Evolutionary conservation across 2,797 vertebrate genomes (phyloP), one percentile per base, ranked within the genome.

Genomic region (Cottoperca gobio): DNA sequence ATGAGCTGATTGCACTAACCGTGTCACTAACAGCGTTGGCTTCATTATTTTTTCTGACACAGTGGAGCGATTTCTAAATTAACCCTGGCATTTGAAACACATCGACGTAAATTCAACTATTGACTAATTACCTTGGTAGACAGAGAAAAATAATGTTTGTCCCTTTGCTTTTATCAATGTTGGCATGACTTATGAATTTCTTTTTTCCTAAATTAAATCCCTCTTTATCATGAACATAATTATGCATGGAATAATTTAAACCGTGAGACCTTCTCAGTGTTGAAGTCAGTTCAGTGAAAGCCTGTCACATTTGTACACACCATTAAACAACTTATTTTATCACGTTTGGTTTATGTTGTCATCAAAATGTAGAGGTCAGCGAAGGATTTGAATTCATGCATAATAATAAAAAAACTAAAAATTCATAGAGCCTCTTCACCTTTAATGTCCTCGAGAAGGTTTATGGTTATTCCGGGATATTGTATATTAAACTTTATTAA

Each of bases 71-170:
- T 84, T 77, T 82, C 61, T 69, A 78, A 87, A 88, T 85, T 66
- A 83, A 81, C 77, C 52, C 39, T 35, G 46, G 61, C 73, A 80
- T 87, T 87, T 90, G 46, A 83, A 89, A 86, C 58, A 74, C 58
- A 81, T 82, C 55, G 68, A 63, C 1, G 37, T 61, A 53, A 66
- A 72, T 78, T 66, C 53, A 78, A 71, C 72, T 58, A 16, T 58
- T 79, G 48, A 78, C 50, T 73, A 70, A 85, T 91, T 87, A 82
- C 62, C 50, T 68, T 37, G 2, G n/a, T 26, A 46, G 67, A 74
- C 70, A 70, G 33, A 78, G 50, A 40, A 68, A 73, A 59, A 49
- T 12, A n/a, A 21, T 21, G 33, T 74, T 46, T 61, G 24, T 65
- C 60, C 60, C 46, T 58, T 78, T 71, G 19, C 59, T 49, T n/a